These are phyloP conservation scores for Archilochus colubris DNA, from an alignment of 2,113 vertebrate species.

Conservation along the genomic window DNA sequence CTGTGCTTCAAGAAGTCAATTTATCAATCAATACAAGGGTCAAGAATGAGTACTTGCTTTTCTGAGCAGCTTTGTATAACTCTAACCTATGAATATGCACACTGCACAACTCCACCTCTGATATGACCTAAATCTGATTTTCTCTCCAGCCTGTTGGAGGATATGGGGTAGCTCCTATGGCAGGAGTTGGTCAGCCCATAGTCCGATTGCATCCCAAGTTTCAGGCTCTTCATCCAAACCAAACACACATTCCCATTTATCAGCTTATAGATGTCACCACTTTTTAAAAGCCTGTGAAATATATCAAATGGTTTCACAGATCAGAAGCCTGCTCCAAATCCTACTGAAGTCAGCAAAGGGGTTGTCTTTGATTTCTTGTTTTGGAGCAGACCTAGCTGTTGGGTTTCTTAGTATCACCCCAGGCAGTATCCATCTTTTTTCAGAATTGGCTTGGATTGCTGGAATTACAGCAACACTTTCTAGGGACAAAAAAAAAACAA, in stretches of 20 bases:
- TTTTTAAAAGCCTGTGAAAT: background rate
- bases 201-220: background rate
- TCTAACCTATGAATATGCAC: background rate
- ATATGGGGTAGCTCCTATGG: background rate
- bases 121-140: background rate
- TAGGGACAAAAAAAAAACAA: background rate
- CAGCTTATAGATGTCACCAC: background rate
- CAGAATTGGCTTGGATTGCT: background rate
- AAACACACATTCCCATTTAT: background rate
- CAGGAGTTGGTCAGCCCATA: background rate
- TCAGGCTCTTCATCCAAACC: background rate
- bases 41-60: background rate
- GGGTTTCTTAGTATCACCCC: slow-evolving; percentile 28
- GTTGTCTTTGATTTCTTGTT: background rate
- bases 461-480: slow-evolving; percentile 12
- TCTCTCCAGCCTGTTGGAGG: background rate
- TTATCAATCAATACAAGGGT: background rate
- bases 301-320: background rate
- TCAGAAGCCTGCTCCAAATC: background rate
- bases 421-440: background rate
- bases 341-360: background rate
- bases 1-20: background rate
- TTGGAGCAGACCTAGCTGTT: background rate
- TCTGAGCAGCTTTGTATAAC: background rate
- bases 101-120: background rate